These are phyloP conservation scores for Sympetrum striolatum DNA, from an alignment of 2,888 invertebrate species.

Conservation along the genomic window DNA sequence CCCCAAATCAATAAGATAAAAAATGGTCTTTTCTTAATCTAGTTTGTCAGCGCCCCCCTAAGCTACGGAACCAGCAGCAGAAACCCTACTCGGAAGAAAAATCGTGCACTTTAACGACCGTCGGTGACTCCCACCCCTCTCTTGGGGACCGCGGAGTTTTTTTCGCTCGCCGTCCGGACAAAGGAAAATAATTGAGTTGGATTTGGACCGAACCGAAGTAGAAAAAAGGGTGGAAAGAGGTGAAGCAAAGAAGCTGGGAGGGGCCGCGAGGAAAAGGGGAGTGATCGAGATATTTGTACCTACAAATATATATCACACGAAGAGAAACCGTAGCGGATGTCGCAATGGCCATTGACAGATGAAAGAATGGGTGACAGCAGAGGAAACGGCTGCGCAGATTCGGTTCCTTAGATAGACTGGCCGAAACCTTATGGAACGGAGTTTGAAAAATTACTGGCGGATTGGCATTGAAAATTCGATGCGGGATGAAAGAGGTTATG, in stretches of 20 bases:
- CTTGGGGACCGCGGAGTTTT: not conserved
- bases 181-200: constrained; percentile 40
- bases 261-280: not conserved
- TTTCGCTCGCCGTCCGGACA: constrained; percentile 13
- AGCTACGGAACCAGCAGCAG: not conserved
- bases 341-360: not conserved
- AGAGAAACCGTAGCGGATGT: not conserved
- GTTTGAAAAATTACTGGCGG: not conserved
- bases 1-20: not conserved
- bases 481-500: not conserved
- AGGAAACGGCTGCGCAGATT: not conserved
- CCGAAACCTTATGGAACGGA: not conserved
- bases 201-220: constrained; percentile 14
- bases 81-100: not conserved
- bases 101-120: constrained; percentile 13
- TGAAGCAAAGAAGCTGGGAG: not conserved
- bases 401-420: not conserved
- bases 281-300: not conserved
- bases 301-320: not conserved
- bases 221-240: not conserved
- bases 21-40: not conserved
- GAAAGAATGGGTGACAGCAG: not conserved
- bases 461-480: not conserved
- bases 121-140: not conserved
- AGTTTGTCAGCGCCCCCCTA: not conserved